phyloP scores from a whole-genome alignment of 2,888 invertebrate species.

The Minunthozetes semirufus region DNA sequence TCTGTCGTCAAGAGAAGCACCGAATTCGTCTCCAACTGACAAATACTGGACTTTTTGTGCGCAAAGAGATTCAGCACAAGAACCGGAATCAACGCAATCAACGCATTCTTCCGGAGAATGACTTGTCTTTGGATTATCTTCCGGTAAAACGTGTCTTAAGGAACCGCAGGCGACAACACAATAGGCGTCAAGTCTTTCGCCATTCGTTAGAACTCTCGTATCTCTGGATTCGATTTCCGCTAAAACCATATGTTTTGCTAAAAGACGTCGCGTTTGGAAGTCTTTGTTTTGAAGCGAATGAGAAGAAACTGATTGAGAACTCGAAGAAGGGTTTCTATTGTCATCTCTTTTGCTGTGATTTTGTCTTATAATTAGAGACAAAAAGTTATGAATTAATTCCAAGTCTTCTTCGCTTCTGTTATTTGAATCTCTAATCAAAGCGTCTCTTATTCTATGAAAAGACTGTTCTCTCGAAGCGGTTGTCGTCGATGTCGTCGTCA shows the following conservation, averaged over 20 bases:
- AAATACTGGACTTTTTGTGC: conserved; percentile 7
- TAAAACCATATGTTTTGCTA: conserved; percentile 33
- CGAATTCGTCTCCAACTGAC: conserved; percentile 34
- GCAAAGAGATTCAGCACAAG: background rate
- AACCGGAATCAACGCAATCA: background rate
- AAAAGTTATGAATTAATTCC: conserved; percentile 27
- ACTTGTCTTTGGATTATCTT: too few species aligned
- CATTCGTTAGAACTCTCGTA: conserved; percentile 31
- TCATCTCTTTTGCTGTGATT: too few species aligned
- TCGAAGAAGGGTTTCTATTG: background rate
- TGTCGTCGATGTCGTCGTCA: background rate
- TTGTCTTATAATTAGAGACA: background rate
- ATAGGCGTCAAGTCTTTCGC: conserved; percentile 36
- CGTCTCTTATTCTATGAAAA: conserved; percentile 21
- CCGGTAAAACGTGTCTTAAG: conserved; percentile 31
- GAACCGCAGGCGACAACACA: conserved; percentile 35
- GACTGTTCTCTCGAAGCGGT: background rate
- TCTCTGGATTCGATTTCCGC: conserved; percentile 37
- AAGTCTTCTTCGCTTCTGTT: conserved; percentile 30
- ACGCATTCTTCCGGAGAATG: background rate
- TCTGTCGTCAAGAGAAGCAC: conserved; percentile 31
- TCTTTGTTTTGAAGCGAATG: background rate
- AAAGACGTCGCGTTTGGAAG: conserved; percentile 18
- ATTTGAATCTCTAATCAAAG: conserved; percentile 30
- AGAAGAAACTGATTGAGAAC: background rate